phyloP scores from a whole-genome alignment of 1,140 invertebrate species.

The Sycophaga agraensis region DNA sequence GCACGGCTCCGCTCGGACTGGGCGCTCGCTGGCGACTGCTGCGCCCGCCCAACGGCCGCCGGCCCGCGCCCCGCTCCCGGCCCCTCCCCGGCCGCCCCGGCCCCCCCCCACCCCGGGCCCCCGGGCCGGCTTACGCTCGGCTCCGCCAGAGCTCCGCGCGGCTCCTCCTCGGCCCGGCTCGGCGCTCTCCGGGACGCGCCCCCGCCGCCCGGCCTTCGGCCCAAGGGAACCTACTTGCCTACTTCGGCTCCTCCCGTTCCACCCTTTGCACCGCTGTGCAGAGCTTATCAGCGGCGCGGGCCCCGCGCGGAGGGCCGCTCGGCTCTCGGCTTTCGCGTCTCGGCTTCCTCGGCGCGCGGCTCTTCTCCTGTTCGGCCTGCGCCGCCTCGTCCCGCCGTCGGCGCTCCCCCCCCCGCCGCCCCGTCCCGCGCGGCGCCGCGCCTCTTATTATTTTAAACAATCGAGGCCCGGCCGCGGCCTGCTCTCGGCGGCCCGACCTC shows the following conservation, averaged over 20 bases:
- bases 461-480: too few species aligned
- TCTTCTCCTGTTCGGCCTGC: too few species aligned
- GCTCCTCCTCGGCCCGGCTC: constrained; percentile 29
- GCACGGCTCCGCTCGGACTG: constrained; percentile 36
- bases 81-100: background rate
- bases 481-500: too few species aligned
- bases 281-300: background rate
- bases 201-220: background rate
- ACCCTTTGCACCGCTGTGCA: constrained; percentile 8
- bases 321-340: constrained; percentile 22
- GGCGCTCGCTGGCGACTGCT: constrained; percentile 54
- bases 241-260: background rate
- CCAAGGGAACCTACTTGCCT: background rate
- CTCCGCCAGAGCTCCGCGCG: background rate
- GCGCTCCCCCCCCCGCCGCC: background rate
- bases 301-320: background rate
- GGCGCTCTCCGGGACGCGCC: constrained; percentile 22
- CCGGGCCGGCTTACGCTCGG: constrained; percentile 15
- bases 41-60: constrained; percentile 30
- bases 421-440: background rate
- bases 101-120: background rate
- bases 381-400: background rate
- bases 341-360: background rate
- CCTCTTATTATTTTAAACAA: too few species aligned
- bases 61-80: constrained; percentile 16